Evolutionary conservation across 2,888 invertebrate genomes (phyloP), one percentile per base, ranked within the genome.

Genomic region (Andrena praecox): DNA sequence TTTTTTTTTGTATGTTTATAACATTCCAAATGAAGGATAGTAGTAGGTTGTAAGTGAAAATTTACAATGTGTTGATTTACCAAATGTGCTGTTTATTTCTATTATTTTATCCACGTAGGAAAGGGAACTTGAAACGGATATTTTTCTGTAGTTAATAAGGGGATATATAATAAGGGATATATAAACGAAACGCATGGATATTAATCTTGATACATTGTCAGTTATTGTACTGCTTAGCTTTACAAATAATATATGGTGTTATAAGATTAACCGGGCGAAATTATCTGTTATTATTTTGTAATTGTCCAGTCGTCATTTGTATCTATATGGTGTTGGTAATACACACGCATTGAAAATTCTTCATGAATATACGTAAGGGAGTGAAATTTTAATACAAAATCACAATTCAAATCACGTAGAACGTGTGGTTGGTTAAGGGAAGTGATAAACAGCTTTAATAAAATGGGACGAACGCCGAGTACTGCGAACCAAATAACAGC

Each of bases 391-490:
- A 82, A 82, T 68, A 50, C 24, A 50, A 60, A 52, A 74, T 73
- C 62, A 78, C 85, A 79, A 82, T 87, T 90, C 77, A 86, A 74
- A 80, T 90, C 70, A 87, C 80, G 82, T 88, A 91, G 88, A 90
- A 87, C 82, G 84, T 80, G 83, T 84, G 72, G 84, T 86, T 84
- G 84, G 72, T 91, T 90, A 89, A 89, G 87, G 72, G 85, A 85
- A 86, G 81, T 86, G 68, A 81, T 85, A 80, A 79, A 77, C 75
- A 83, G 68, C 67, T 82, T 79, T 77, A 71, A 86, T 70, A 85
- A 84, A 74, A 60, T 68, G 79, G 79, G 70, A 63, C 80, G 71
- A 69, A 78, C 63, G 63, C 66, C 69, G 67, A 78, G 33, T 35
- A 59, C 54, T 7, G 35, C 64, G 29, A 75, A 35, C 20, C 64